Conservation (phyloP, 2,113 vertebrate species). For the Silurus glanis region DNA sequence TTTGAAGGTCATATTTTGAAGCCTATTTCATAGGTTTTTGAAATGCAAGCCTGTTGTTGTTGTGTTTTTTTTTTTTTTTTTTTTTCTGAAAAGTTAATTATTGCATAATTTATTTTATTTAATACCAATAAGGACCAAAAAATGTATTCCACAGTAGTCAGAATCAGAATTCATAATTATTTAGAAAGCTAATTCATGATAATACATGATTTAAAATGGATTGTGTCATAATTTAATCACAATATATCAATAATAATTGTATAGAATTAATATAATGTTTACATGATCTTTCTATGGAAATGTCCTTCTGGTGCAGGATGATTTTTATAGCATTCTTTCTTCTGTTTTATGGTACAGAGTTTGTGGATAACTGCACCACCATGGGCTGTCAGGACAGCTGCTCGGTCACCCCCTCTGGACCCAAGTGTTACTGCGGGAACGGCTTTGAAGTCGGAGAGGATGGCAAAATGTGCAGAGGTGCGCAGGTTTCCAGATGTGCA, state of each 20-base stretch:
- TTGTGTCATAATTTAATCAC: neutral
- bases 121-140: neutral
- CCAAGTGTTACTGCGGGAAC: conserved; percentile 84
- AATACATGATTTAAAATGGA: neutral
- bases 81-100: no score
- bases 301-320: neutral
- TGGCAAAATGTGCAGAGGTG: conserved; percentile 87
- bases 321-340: neutral
- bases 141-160: no score
- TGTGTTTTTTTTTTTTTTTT: neutral
- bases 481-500: conserved; percentile 35
- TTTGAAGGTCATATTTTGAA: no score
- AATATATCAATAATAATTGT: neutral
- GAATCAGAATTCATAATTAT: neutral
- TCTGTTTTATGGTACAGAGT: conserved; percentile 67
- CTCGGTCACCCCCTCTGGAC: conserved; percentile 78
- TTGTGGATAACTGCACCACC: conserved; percentile 75
- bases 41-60: no score
- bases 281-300: neutral
- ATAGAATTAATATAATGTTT: no score
- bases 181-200: neutral
- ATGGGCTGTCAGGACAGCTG: conserved; percentile 84
- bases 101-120: neutral
- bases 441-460: conserved; percentile 87
- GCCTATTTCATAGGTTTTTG: neutral